A percentile compares a stretch with the other conserved stretches of the same genome.
phyloP scores from a whole-genome alignment of 2,113 vertebrate genomes.

The Semnornis frantzii region DNA sequence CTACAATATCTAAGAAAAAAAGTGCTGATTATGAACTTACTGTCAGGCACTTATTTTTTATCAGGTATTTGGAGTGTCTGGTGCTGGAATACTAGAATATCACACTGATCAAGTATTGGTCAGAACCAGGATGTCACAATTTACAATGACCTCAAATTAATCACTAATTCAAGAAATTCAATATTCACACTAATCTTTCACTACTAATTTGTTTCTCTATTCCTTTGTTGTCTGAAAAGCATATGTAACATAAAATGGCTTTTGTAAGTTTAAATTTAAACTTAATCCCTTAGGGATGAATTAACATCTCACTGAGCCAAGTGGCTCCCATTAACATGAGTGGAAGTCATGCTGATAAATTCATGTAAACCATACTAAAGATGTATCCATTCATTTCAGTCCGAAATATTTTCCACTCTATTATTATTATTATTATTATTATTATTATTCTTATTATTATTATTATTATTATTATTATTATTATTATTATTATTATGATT shows the following conservation, averaged over 20 bases:
- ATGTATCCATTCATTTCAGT: constrained; percentile 37
- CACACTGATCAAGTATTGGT: neutral
- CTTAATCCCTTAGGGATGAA: constrained; percentile 41
- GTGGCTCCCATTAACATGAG: constrained; percentile 33
- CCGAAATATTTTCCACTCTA: constrained; percentile 36
- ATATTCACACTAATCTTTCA: neutral
- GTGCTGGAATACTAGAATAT: neutral
- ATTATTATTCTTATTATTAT: neutral
- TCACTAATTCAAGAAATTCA: neutral
- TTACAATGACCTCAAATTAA: neutral
- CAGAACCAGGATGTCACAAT: neutral
- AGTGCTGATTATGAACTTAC: neutral
- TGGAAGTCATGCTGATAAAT: constrained; percentile 47
- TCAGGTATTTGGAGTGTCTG: neutral
- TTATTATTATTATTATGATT: neutral
- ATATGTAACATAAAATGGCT: neutral
- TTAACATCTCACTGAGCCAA: constrained; percentile 39
- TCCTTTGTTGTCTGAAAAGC: neutral
- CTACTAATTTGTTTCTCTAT: constrained; percentile 11
- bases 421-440: constrained; percentile 20
- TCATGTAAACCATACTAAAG: constrained; percentile 23
- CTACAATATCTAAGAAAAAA: neutral
- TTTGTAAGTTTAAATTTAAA: constrained; percentile 60
- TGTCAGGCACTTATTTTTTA: neutral
- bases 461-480: constrained; percentile 21